phyloP scores from a whole-genome alignment of 2,888 invertebrate species.

The Ophraella communa region DNA sequence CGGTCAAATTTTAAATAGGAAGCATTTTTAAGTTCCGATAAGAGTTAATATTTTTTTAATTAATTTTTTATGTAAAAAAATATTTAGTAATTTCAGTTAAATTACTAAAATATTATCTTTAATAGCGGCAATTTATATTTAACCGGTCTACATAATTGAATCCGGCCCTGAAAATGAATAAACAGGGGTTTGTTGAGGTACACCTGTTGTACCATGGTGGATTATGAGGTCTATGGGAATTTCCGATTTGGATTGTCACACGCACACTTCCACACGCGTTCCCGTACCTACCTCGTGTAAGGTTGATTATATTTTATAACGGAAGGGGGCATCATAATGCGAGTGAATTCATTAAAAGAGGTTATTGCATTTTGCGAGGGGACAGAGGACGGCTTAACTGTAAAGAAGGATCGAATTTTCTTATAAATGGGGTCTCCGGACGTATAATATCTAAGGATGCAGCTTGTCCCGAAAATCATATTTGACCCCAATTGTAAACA shows the following conservation, averaged over 20 bases:
- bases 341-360: conserved; percentile 9
- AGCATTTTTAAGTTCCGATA: no score
- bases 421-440: not conserved
- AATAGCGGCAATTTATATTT: no score
- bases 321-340: conserved; percentile 4
- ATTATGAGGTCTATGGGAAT: conserved; percentile 43
- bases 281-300: conserved; percentile 24
- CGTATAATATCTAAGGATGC: not conserved
- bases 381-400: not conserved
- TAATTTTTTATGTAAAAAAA: no score
- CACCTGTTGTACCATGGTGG: conserved; percentile 33
- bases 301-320: conserved; percentile 20
- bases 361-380: conserved; percentile 9
- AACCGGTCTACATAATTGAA: no score
- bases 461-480: not conserved
- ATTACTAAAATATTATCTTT: no score
- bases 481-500: not conserved
- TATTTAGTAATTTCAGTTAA: no score
- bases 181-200: conserved; percentile 27
- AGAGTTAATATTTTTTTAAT: no score
- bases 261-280: conserved; percentile 46
- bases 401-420: not conserved
- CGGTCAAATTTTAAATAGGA: no score
- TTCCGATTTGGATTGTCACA: conserved; percentile 48
- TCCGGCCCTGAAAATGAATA: not conserved